phyloP scores from a whole-genome alignment of 2,888 invertebrate species.

The Fragum whitleyi region DNA sequence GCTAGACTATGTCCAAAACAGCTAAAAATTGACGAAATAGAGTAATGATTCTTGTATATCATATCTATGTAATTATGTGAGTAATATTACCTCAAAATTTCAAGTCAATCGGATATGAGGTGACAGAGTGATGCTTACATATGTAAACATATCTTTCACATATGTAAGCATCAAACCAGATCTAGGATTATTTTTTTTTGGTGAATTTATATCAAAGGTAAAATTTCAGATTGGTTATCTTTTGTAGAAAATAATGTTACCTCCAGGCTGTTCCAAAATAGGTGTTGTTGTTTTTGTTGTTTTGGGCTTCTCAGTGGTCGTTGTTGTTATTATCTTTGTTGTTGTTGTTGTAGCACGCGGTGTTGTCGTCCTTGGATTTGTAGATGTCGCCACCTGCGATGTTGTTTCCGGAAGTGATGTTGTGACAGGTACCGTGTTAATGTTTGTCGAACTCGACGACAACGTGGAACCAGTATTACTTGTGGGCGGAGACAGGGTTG shows the following conservation, averaged over 20 bases:
- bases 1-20: too few relatives aligned
- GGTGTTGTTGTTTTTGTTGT: background rate
- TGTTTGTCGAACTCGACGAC: background rate
- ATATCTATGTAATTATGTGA: too few relatives aligned
- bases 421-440: background rate
- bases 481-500: background rate
- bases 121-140: too few relatives aligned
- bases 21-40: too few relatives aligned
- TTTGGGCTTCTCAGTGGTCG: background rate
- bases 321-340: background rate
- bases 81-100: too few relatives aligned
- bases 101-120: too few relatives aligned
- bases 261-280: background rate
- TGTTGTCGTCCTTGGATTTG: constrained; percentile 18
- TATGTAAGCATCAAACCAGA: too few relatives aligned
- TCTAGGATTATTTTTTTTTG: too few relatives aligned
- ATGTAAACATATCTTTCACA: too few relatives aligned
- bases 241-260: background rate
- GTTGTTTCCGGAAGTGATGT: background rate
- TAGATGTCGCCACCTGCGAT: background rate
- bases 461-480: background rate
- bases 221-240: too few relatives aligned
- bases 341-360: constrained; percentile 2
- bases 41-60: too few relatives aligned
- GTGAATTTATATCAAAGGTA: too few relatives aligned